These are phyloP conservation scores for Globodera rostochiensis DNA, from an alignment of 1,140 invertebrate species.

Conservation along the genomic window DNA sequence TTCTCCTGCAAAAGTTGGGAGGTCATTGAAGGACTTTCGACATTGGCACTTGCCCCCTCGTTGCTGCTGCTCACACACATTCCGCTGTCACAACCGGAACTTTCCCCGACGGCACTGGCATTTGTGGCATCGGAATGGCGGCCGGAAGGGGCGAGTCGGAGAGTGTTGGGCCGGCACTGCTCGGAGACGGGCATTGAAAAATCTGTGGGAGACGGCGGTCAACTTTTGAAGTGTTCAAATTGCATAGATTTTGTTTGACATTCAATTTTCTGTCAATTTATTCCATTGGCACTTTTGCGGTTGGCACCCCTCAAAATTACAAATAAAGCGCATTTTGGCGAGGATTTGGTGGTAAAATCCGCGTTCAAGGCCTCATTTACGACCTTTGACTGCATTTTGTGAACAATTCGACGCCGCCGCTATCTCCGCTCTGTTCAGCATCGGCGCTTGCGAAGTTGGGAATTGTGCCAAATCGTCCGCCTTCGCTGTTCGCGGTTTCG, in stretches of 20 bases:
- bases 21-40: neutral
- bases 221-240: neutral
- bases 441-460: slow-evolving; percentile 6
- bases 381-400: neutral
- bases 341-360: too few species aligned
- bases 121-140: neutral
- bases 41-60: neutral
- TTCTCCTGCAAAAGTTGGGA: neutral
- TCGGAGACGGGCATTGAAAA: slow-evolving; percentile 2
- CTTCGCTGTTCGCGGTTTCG: neutral
- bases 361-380: neutral
- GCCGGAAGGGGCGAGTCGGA: neutral
- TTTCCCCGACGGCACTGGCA: neutral
- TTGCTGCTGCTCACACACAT: slow-evolving; percentile 10
- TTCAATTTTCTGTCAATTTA: too few species aligned
- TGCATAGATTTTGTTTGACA: neutral
- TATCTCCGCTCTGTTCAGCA: slow-evolving; percentile 1
- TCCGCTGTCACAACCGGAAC: neutral
- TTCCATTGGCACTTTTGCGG: too few species aligned
- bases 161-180: neutral
- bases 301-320: too few species aligned
- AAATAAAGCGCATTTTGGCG: too few species aligned
- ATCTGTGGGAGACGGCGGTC: neutral
- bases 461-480: neutral
- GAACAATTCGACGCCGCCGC: neutral